Evolutionary conservation across 2,113 vertebrate genomes (phyloP).

Genomic region (Mobula hypostoma): DNA sequence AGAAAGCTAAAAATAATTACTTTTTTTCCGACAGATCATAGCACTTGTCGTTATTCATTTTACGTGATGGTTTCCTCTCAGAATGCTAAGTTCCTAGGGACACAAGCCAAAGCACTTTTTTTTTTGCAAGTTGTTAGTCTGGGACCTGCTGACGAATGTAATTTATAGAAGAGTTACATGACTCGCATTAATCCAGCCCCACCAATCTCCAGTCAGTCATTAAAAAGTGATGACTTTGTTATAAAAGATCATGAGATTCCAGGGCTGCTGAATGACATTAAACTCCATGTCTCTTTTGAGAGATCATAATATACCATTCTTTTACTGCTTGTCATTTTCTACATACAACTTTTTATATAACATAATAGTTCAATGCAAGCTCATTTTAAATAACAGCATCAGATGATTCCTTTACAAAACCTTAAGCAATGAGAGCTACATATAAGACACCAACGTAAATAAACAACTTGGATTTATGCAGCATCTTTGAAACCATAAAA

Average conservation of each 20-base stretch:
- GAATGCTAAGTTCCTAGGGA: conserved; percentile 31
- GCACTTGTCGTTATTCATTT: conserved; percentile 19
- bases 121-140: conserved; percentile 28
- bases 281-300: conserved; percentile 5
- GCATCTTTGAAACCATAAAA: not conserved
- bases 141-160: conserved; percentile 34
- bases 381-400: not conserved
- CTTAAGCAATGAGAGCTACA: not conserved
- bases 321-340: conserved; percentile 17
- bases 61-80: not conserved
- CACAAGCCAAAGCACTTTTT: conserved; percentile 25
- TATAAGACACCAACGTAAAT: not conserved
- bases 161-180: conserved; percentile 29
- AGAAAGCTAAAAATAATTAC: not conserved
- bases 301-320: not conserved
- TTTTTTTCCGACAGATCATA: conserved; percentile 23
- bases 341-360: not conserved
- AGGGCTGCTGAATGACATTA: conserved; percentile 28
- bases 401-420: not conserved
- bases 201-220: conserved; percentile 35
- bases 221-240: conserved; percentile 37
- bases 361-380: not conserved
- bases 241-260: conserved; percentile 29
- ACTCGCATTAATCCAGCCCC: conserved; percentile 29
- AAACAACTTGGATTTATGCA: conserved; percentile 16